These are phyloP conservation scores for Physeter macrocephalus DNA, from an alignment of 2,113 vertebrate species.

Conservation along the genomic window DNA sequence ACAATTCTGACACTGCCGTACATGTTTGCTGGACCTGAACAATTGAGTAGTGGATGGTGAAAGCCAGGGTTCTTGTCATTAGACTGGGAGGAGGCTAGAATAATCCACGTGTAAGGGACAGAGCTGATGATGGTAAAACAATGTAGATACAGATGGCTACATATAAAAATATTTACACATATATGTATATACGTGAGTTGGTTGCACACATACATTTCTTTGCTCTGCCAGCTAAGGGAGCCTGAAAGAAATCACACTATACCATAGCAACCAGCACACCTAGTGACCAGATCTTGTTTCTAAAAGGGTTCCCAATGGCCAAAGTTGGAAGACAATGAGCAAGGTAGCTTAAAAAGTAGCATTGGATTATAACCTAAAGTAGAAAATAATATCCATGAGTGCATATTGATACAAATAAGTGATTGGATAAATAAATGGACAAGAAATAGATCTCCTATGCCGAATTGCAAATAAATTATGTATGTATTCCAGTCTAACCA, in stretches of 20 bases:
- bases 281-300: not conserved
- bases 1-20: not conserved
- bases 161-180: not conserved
- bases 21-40: not conserved
- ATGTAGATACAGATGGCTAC: not conserved
- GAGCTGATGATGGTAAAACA: not conserved
- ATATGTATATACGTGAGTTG: not conserved
- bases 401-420: not conserved
- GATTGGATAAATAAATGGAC: not conserved
- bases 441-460: not conserved
- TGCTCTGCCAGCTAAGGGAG: not conserved
- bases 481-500: not conserved
- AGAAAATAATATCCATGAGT: not conserved
- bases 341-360: not conserved
- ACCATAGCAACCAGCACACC: not conserved
- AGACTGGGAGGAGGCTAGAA: not conserved
- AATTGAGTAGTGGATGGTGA: not conserved
- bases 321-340: not conserved
- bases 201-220: not conserved
- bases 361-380: not conserved
- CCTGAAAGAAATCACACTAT: not conserved
- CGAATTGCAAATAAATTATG: not conserved
- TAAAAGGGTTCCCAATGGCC: not conserved
- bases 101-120: not conserved
- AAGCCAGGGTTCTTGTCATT: not conserved